Evolutionary conservation across 2,888 invertebrate species (phyloP).

Genomic region (Miltochrista miniata): DNA sequence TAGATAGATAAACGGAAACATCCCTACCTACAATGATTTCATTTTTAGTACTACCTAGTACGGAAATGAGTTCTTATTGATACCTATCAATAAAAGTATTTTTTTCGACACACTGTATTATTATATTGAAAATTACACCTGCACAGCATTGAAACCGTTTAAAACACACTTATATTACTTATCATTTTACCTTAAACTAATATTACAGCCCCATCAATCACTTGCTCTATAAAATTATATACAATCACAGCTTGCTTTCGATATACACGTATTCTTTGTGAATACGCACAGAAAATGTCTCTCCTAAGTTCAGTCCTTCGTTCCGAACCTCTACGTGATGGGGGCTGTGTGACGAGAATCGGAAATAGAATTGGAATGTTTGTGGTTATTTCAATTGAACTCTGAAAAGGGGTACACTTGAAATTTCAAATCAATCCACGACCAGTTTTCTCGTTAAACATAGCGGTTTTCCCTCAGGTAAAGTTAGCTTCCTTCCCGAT

Average conservation of each 20-base stretch:
- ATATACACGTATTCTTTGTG: slow-evolving; percentile 38
- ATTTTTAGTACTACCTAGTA: too few relatives aligned
- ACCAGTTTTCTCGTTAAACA: slow-evolving; percentile 64
- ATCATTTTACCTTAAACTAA: too few relatives aligned
- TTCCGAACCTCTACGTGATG: slow-evolving; percentile 60
- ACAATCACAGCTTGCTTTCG: slow-evolving; percentile 25
- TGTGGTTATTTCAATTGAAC: slow-evolving; percentile 78
- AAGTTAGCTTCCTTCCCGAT: slow-evolving; percentile 48
- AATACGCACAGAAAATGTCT: slow-evolving; percentile 57
- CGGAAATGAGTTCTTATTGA: too few relatives aligned
- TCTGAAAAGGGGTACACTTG: slow-evolving; percentile 66
- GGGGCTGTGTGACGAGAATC: slow-evolving; percentile 75
- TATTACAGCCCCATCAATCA: slow-evolving; percentile 23
- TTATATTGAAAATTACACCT: too few relatives aligned
- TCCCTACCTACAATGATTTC: too few relatives aligned
- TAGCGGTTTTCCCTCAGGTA: slow-evolving; percentile 53
- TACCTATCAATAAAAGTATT: too few relatives aligned
- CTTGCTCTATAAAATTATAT: slow-evolving; percentile 30
- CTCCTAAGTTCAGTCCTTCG: slow-evolving; percentile 38
- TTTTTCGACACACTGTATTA: too few relatives aligned
- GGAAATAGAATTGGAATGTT: slow-evolving; percentile 73
- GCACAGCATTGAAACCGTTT: too few relatives aligned
- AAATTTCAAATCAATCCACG: slow-evolving; percentile 63
- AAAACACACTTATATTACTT: too few relatives aligned
- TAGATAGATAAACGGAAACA: too few relatives aligned